Percentiles rank a stretch among this genome's conserved stretches.
phyloP scores from a whole-genome alignment of 2,797 vertebrate genomes.

The Apogon talboti region DNA sequence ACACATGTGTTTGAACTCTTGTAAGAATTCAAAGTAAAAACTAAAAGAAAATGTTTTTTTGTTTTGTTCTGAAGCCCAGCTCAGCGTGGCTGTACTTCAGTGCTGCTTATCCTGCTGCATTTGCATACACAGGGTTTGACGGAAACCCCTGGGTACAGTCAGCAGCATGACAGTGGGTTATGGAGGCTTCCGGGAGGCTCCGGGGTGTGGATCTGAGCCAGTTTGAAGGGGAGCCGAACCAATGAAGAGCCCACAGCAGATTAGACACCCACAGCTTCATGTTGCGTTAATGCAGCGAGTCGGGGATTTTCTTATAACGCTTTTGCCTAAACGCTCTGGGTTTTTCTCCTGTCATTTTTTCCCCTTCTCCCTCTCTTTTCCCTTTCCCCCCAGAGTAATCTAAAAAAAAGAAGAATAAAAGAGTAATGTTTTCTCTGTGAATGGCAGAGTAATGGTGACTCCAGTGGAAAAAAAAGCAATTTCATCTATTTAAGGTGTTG shows the following conservation, averaged over 20 bases:
- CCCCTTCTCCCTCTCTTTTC: conserved; percentile 30
- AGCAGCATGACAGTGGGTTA: conserved; percentile 81
- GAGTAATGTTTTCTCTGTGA: conserved; percentile 36
- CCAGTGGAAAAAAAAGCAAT: conserved; percentile 35
- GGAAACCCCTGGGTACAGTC: conserved; percentile 79
- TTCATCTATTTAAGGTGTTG: conserved; percentile 25
- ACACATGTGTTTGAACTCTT: conserved; percentile 57
- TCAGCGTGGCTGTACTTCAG: conserved; percentile 61
- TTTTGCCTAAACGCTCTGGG: conserved; percentile 74
- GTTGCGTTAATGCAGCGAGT: conserved; percentile 85
- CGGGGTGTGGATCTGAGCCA: conserved; percentile 85
- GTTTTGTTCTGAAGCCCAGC: conserved; percentile 38
- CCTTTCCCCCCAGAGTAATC: conserved; percentile 61
- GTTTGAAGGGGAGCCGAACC: conserved; percentile 83
- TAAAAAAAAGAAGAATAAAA: background rate
- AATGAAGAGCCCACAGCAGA: conserved; percentile 84
- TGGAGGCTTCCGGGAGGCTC: conserved; percentile 82
- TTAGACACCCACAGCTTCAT: conserved; percentile 87
- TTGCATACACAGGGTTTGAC: conserved; percentile 69
- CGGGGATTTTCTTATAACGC: conserved; percentile 83
- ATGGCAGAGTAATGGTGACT: conserved; percentile 11
- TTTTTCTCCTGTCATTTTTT: conserved; percentile 70
- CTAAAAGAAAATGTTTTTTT: conserved; percentile 29
- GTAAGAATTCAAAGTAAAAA: conserved; percentile 59
- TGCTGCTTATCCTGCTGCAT: conserved; percentile 64